Evolutionary conservation across 2,113 vertebrate genomes (phyloP).

Genomic region (Dendrocopos noguchii): DNA sequence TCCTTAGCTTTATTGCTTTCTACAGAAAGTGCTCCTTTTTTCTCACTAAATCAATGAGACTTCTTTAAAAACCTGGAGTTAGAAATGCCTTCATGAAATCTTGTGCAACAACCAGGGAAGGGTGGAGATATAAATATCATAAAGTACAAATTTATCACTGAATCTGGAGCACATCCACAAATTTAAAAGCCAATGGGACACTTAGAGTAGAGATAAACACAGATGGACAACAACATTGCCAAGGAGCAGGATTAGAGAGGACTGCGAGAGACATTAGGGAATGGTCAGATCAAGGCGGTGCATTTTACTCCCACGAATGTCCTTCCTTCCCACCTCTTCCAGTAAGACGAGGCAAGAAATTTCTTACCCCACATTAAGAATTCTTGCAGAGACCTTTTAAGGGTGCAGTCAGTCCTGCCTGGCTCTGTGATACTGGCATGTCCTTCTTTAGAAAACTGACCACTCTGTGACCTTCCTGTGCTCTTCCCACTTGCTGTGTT

Average conservation of each 20-base stretch:
- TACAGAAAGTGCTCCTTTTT: background rate
- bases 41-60: background rate
- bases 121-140: conserved; percentile 57
- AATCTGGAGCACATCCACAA: conserved; percentile 53
- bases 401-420: background rate
- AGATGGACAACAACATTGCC: conserved; percentile 51
- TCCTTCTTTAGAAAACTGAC: conserved; percentile 18
- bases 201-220: conserved; percentile 62
- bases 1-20: background rate
- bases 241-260: conserved; percentile 44
- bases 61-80: conserved; percentile 11
- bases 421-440: background rate
- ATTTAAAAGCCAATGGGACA: conserved; percentile 25
- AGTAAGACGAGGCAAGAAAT: background rate
- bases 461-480: background rate
- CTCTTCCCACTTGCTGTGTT: background rate
- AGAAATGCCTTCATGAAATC: conserved; percentile 18
- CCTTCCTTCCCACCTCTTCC: conserved; percentile 48
- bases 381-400: conserved; percentile 27
- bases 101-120: conserved; percentile 38
- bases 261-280: conserved; percentile 3
- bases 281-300: background rate
- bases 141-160: conserved; percentile 31
- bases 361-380: conserved; percentile 46
- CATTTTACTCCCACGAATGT: conserved; percentile 1